Evolutionary conservation across 2,113 vertebrate genomes (phyloP).

Genomic region (Rutilus rutilus): DNA sequence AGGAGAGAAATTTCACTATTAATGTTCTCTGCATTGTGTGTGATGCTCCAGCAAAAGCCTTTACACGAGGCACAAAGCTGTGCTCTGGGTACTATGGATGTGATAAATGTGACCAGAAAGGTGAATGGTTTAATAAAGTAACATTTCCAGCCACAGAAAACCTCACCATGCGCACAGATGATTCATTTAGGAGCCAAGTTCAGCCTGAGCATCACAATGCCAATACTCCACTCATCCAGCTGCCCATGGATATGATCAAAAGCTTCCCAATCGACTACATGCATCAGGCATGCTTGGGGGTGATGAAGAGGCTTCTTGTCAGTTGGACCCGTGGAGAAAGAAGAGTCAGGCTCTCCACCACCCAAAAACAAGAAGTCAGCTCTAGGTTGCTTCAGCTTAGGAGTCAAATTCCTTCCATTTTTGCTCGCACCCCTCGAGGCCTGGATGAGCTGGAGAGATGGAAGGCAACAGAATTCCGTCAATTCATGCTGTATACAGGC

Average conservation of each 20-base stretch:
- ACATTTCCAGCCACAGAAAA: not conserved
- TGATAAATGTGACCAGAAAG: not conserved
- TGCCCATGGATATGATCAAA: no score
- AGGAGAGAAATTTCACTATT: not conserved
- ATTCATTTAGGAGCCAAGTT: not conserved
- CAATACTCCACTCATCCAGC: no score
- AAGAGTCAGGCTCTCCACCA: no score
- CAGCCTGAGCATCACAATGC: not conserved
- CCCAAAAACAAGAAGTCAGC: no score
- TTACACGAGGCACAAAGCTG: not conserved
- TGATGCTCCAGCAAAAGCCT: not conserved
- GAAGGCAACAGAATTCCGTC: not conserved
- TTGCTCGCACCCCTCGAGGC: no score
- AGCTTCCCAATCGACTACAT: no score
- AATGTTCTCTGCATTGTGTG: not conserved
- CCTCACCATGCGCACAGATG: not conserved
- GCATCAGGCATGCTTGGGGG: no score
- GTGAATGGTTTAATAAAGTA: not conserved
- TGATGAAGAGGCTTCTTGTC: no score
- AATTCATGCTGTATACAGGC: not conserved
- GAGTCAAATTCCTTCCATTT: not conserved
- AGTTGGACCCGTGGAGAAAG: no score
- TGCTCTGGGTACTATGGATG: slow-evolving; percentile 3
- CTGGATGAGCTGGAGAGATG: not conserved
- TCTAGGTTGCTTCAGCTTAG: no score